Base-by-base conservation (phyloP, 2,888 invertebrate species). In the Plagiodera versicolora region DNA sequence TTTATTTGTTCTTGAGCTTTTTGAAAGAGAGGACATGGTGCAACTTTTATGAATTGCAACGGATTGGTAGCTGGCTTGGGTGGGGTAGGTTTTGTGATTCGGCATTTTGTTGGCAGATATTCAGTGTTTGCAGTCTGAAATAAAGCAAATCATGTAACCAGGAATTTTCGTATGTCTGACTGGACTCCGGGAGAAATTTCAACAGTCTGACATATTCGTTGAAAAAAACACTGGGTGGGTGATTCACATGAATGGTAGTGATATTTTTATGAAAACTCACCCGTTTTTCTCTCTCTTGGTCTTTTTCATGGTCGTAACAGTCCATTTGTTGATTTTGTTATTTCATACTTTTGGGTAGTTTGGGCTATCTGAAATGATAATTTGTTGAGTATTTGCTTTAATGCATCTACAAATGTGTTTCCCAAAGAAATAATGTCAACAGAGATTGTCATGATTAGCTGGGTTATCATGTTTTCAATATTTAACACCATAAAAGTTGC, bases 1-100 rank as follows among this genome's bases (percentile, higher is more conserved):
- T 92, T 88, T 63, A 94, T 84, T 81, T 94, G 94, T 77, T 94
- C 91, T 73, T 92, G 88, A 28, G 94, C 94, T 64, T 90, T 87
- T 76, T 90, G 89, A 81, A 91, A 92, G 57, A 94, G 85, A 74
- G 90, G 90, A 72, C 92, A 92, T n/a, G 94, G 92, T 47, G 92
- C 92, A 35, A 94, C 91, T 81, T 91, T 90, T 67, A 94, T 89
- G 82, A 94, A 94, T 83, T 94, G 94, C 75, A 94, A 85, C 62
- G 94, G 93, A 81, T 94, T 94, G 67, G 87, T 88, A 35, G 92
- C 91, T 64, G 93, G 92, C 80, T 92, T 92, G 60, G 89, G 88
- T 70, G 92, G 90, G 57, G 90, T 89, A 72, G 90, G 85, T 70
- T 88, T 88, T 59, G 87, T 87, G 61, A 88, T 86, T 70, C 88